Percentiles rank a stretch among this genome's conserved stretches.
Evolutionary conservation across 2,888 invertebrate species (phyloP).

Genomic region (Tachystola acroxantha): DNA sequence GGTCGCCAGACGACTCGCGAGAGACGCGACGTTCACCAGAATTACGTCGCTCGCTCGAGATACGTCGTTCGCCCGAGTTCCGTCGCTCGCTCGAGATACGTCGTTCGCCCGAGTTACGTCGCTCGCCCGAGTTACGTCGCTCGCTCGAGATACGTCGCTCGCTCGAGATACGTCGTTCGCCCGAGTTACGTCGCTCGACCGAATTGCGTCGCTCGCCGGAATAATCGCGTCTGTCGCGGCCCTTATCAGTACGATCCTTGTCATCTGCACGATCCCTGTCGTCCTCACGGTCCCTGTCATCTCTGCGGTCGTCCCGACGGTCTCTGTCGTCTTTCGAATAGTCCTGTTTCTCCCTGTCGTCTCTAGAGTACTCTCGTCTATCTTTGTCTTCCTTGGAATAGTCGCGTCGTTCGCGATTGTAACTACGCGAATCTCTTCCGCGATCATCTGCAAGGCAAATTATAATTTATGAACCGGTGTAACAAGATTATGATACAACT

Average conservation of each 20-base stretch:
- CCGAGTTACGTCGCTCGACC: slow-evolving; percentile 31
- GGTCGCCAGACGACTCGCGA: slow-evolving; percentile 20
- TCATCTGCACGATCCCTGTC: slow-evolving; percentile 7
- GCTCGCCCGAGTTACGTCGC: slow-evolving; percentile 17
- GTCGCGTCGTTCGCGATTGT: slow-evolving; percentile 55
- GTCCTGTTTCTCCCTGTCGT: slow-evolving; percentile 28
- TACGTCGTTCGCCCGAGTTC: slow-evolving; percentile 18
- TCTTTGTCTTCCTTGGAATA: slow-evolving; percentile 52
- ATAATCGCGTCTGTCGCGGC: slow-evolving; percentile 27
- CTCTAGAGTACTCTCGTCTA: slow-evolving; percentile 27
- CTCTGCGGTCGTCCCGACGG: slow-evolving; percentile 8
- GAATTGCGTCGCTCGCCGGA: slow-evolving; percentile 8
- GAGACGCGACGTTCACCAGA: slow-evolving; percentile 19
- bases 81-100: slow-evolving; percentile 47
- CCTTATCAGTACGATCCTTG: slow-evolving; percentile 8
- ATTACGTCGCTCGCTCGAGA: slow-evolving; percentile 42
- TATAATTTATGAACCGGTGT: too few species aligned
- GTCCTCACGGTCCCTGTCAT: slow-evolving; percentile 14
- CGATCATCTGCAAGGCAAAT: slow-evolving; percentile 43
- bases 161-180: slow-evolving; percentile 30
- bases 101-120: slow-evolving; percentile 9
- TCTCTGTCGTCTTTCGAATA: slow-evolving; percentile 27
- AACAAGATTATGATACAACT: too few species aligned
- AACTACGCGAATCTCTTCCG: slow-evolving; percentile 58
- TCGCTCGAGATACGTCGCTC: slow-evolving; percentile 43